Evolutionary conservation across 2,113 vertebrate species (phyloP).

Genomic region (Tinamus guttatus): DNA sequence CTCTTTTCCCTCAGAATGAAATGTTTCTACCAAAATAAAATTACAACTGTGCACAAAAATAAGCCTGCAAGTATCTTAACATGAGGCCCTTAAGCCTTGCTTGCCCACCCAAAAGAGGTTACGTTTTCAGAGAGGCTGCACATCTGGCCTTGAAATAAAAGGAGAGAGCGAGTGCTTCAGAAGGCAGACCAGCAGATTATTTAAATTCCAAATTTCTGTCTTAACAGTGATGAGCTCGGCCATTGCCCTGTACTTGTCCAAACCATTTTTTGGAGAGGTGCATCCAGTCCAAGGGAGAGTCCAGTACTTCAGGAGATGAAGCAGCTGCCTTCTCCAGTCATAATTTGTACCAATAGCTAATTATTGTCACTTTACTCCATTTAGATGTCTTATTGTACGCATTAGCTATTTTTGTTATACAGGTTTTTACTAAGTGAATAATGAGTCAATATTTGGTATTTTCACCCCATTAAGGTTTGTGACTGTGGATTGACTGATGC

Average conservation of each 20-base stretch:
- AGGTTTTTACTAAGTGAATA: background rate
- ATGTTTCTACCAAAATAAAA: background rate
- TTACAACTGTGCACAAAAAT: background rate
- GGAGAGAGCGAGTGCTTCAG: too few relatives aligned
- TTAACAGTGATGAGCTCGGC: background rate
- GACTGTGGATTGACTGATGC: background rate
- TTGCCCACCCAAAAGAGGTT: background rate
- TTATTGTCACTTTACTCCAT: background rate
- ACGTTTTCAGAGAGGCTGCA: background rate
- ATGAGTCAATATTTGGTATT: background rate
- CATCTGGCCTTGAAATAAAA: too few relatives aligned
- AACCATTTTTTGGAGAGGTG: background rate
- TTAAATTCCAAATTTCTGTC: background rate
- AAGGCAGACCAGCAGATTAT: background rate
- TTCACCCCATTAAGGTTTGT: background rate
- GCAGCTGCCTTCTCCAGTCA: background rate
- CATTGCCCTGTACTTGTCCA: background rate
- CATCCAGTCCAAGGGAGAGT: background rate
- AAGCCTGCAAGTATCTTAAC: background rate
- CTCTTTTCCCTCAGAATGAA: background rate
- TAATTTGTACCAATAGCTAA: background rate
- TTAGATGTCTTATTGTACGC: background rate
- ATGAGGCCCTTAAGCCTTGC: background rate
- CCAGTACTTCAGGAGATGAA: background rate
- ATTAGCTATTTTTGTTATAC: background rate